Evolutionary conservation across 1,140 invertebrate genomes (phyloP), one percentile per base, ranked within the genome.

Genomic region (Hirudo medicinalis): DNA sequence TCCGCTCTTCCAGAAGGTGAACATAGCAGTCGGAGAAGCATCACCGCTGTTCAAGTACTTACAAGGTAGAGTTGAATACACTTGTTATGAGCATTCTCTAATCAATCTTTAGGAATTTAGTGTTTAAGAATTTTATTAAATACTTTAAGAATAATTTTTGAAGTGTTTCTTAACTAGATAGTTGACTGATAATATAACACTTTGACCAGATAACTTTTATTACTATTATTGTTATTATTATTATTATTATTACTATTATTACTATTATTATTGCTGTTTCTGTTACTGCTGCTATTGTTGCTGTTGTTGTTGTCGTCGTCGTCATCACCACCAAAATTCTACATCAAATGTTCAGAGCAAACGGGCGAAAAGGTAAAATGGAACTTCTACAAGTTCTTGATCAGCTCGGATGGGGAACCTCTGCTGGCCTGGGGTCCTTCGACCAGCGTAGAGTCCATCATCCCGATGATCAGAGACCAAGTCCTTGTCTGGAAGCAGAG

Each of bases 321-420:
- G n/a, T n/a, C n/a, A n/a, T n/a, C n/a, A n/a, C n/a, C n/a, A n/a
- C n/a, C n/a, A n/a, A n/a, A 29, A 60, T 36, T 32, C 53, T 17
- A 60, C 67, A 67, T 13, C 15, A 0, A 1, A 49, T 9, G 76
- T 78, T 40, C 75, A 84, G 83, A 78, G 55, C 67, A 76, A 53
- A 70, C 76, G 69, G 75, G 76, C 8, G 43, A 68, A 36, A 63
- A 77, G 25, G 84, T 84, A 29, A 80, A 78, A 57, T 85, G 85
- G 85, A 85, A 85, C 73, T 85, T 85, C 75, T 85, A 83, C 79
- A 85, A 85, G 72, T 85, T 85, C 74, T 75, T 85, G n/a, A 79
- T 85, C 6, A 77, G 82, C 76, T 76, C 78, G 67, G 77, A 83
- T 54, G 85, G 85, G 11, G 72, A 80, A 22, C 81, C 85, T 2